Base-by-base conservation (phyloP, 2,888 invertebrate genomes). In the Myopa tessellatipennis region DNA sequence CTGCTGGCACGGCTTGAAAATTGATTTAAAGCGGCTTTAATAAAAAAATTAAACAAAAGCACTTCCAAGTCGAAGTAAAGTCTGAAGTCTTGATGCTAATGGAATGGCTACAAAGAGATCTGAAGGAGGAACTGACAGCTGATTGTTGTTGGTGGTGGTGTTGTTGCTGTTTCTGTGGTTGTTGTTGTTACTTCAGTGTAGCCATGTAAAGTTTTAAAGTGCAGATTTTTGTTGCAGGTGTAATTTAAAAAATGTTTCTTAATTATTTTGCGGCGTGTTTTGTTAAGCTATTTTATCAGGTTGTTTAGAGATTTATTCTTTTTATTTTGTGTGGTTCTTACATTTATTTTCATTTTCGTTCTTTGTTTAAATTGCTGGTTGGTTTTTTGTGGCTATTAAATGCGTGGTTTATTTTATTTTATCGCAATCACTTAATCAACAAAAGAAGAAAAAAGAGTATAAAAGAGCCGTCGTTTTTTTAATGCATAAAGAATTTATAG, bases 381-480 rank as follows among this genome's bases (percentile, higher is more conserved):
- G 6, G 10, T 58, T 26, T 34, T 63, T 61, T 45, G 12, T 34
- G 10, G 40, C 58, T 55, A 68, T 74, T 74, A 58, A 74, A 74
- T 74, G 55, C 68, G 67, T 68, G 74, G 67, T 67, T 74, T 55
- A 38, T 36, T 34, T 45, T 69, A 50, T 68, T 67, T 68, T 74
- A 55, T 74, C 58, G 8, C 74, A 67, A 61, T 26, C 74, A 74
- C 65, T 74, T 67, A 74, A 74, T 65, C 74, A 67, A 26, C 73
- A 61, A 73, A 40, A 61, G 63, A 63, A 50, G 14, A 50, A 10
- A 50, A 10, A 14, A 58, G 1, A 6, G 3, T 3, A 58, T 3
- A 16, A n/a, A n/a, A 58, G n/a, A n/a, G n/a, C n/a, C n/a, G n/a
- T n/a, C n/a, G n/a, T n/a, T n/a, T n/a, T n/a, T n/a, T n/a, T n/a